Percentiles rank a stretch among this genome's conserved stretches.
These are phyloP conservation scores for Tetheella fluctuosa DNA, from an alignment of 2,888 invertebrate species.

Conservation along the genomic window DNA sequence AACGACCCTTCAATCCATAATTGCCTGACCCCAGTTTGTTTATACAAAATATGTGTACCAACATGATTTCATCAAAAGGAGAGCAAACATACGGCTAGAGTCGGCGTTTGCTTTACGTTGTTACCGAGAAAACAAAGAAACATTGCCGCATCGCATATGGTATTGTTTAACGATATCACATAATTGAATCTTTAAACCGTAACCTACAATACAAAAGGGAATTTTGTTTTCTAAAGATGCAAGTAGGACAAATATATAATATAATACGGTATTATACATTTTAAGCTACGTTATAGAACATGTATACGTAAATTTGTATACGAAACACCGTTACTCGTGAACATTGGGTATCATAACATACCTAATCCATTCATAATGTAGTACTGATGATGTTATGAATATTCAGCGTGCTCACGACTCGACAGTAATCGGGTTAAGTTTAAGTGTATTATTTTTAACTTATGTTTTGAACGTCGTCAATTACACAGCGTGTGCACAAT, in stretches of 20 bases:
- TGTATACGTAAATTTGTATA: constrained; percentile 11
- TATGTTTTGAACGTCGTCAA: constrained; percentile 47
- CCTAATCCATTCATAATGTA: constrained; percentile 50
- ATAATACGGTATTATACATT: constrained; percentile 3
- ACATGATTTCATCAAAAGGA: constrained; percentile 45
- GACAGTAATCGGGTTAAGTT: constrained; percentile 45
- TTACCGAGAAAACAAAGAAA: constrained; percentile 68
- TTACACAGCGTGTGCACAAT: constrained; percentile 65
- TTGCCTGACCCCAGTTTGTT: neutral
- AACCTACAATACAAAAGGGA: constrained; percentile 56
- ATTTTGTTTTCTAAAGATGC: constrained; percentile 39
- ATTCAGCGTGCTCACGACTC: constrained; percentile 49
- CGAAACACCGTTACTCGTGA: constrained; percentile 32
- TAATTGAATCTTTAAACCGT: constrained; percentile 74
- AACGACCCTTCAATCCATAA: neutral
- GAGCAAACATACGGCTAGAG: constrained; percentile 43
- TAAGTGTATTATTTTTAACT: constrained; percentile 33
- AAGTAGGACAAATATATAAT: constrained; percentile 12
- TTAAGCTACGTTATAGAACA: neutral
- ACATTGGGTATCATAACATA: constrained; percentile 44
- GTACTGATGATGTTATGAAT: constrained; percentile 56
- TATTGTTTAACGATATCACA: constrained; percentile 73
- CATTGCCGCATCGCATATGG: constrained; percentile 63
- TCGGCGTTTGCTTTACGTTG: constrained; percentile 62
- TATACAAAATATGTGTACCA: constrained; percentile 15